phyloP scores from a whole-genome alignment of 1,140 invertebrate species.

The Brachionus asplanchnoidis region DNA sequence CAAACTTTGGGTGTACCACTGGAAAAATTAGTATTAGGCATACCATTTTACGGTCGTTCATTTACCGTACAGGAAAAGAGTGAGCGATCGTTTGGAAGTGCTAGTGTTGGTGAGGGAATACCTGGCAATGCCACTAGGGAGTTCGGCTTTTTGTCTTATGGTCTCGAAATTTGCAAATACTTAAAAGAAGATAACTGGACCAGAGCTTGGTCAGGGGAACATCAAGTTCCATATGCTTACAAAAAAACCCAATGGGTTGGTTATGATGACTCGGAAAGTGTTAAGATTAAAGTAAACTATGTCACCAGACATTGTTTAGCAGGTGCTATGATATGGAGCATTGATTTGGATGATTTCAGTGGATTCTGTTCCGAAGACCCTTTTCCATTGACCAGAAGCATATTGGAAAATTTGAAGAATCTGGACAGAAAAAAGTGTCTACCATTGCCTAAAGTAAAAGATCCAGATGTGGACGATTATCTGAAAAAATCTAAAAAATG shows the following conservation, averaged over 20 bases:
- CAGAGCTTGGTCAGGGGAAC: neutral
- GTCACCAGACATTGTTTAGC: conserved; percentile 3
- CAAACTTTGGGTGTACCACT: conserved; percentile 68
- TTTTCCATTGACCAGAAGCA: conserved; percentile 11
- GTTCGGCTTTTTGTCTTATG: conserved; percentile 82
- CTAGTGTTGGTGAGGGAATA: conserved; percentile 66
- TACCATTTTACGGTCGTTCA: conserved; percentile 82
- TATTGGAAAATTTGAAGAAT: neutral
- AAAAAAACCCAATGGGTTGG: conserved; percentile 60
- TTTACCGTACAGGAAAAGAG: conserved; percentile 69
- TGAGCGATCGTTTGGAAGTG: conserved; percentile 78
- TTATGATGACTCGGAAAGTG: conserved; percentile 23
- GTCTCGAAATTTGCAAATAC: conserved; percentile 68
- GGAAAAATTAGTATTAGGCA: conserved; percentile 74
- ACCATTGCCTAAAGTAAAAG: neutral
- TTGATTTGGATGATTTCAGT: conserved; percentile 41
- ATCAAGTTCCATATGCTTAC: conserved; percentile 68
- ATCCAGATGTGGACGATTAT: conserved; percentile 20
- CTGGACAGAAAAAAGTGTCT: conserved; percentile 37
- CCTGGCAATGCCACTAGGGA: conserved; percentile 77
- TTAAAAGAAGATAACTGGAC: conserved; percentile 21
- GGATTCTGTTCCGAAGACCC: neutral
- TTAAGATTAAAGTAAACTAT: conserved; percentile 40
- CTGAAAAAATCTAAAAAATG: neutral
- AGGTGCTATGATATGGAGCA: conserved; percentile 41